Conservation (phyloP, 2,113 vertebrate species). For the Brevimyrus niger region DNA sequence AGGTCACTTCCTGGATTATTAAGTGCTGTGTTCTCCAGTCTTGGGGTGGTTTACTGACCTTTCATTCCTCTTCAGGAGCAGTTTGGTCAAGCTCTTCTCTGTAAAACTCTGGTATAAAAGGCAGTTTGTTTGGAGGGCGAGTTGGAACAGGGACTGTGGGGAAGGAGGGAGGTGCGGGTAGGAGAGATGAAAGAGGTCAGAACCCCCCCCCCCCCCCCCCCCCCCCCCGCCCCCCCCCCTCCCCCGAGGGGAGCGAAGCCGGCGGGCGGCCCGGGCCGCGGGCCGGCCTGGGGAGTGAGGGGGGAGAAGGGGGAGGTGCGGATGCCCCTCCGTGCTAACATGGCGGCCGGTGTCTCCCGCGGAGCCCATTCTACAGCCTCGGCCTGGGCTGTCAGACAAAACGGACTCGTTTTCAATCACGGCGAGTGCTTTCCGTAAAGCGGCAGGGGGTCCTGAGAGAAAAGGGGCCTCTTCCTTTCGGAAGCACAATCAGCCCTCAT, state of each 20-base stretch:
- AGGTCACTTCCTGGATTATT: slow-evolving; percentile 59
- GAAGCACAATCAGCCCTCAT: slow-evolving; percentile 43
- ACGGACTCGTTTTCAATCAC: slow-evolving; percentile 39
- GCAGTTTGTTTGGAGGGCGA: slow-evolving; percentile 31
- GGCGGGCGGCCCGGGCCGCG: too few relatives aligned
- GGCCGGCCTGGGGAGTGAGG: too few relatives aligned
- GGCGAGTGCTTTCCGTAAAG: slow-evolving; percentile 33
- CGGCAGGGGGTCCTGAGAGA: slow-evolving; percentile 33
- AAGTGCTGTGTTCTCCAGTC: slow-evolving; percentile 50
- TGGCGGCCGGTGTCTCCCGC: slow-evolving; percentile 55
- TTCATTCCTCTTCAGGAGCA: slow-evolving; percentile 42
- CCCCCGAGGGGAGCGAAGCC: too few relatives aligned
- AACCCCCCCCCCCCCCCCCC: slow-evolving; percentile 35
- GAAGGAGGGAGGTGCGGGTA: slow-evolving; percentile 46
- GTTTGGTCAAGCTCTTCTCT: slow-evolving; percentile 46
- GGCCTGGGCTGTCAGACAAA: slow-evolving; percentile 42
- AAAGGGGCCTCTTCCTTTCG: slow-evolving; percentile 34
- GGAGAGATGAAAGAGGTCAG: slow-evolving; percentile 61
- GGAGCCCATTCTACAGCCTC: slow-evolving; percentile 43
- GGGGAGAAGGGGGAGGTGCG: neutral
- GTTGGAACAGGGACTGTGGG: slow-evolving; percentile 44
- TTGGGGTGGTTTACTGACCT: slow-evolving; percentile 18
- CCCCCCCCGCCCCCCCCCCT: too few relatives aligned
- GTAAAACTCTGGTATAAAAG: slow-evolving; percentile 54
- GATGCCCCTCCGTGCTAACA: slow-evolving; percentile 41